Percentiles rank a stretch among this genome's conserved stretches.
Conservation (phyloP, 2,113 vertebrate genomes). For the Sinocyclocheilus grahami region DNA sequence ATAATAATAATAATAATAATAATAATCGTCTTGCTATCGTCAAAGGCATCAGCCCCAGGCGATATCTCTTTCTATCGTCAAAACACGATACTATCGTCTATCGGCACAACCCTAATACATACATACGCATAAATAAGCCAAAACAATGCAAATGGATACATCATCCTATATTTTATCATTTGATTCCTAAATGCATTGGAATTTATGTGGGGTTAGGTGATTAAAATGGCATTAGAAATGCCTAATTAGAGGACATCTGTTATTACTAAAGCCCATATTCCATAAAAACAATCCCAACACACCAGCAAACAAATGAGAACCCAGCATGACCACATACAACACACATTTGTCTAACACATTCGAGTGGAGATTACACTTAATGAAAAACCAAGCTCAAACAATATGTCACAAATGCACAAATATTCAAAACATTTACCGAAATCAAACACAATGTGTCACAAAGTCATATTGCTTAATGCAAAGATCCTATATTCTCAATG, state of each 20-base stretch:
- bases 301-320: constrained; percentile 26
- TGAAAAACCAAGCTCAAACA: constrained; percentile 8
- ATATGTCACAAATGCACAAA: constrained; percentile 17
- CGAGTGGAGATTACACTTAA: neutral
- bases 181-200: constrained; percentile 53
- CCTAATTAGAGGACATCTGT: constrained; percentile 71
- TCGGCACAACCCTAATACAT: too few species aligned
- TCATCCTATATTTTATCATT: constrained; percentile 49
- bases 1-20: too few species aligned
- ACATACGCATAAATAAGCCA: neutral
- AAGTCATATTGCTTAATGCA: neutral
- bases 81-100: too few species aligned
- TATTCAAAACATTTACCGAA: neutral
- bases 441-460: neutral
- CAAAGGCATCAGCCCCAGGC: too few species aligned
- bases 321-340: neutral
- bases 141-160: constrained; percentile 8
- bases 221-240: constrained; percentile 66
- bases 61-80: too few species aligned
- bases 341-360: neutral
- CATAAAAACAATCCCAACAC: constrained; percentile 56
- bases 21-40: too few species aligned
- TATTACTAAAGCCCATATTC: constrained; percentile 59
- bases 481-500: neutral
- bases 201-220: constrained; percentile 63